Percentiles rank a stretch among this genome's conserved stretches.
phyloP scores from a whole-genome alignment of 2,797 vertebrate genomes.

The Mormyrops boulengeri region DNA sequence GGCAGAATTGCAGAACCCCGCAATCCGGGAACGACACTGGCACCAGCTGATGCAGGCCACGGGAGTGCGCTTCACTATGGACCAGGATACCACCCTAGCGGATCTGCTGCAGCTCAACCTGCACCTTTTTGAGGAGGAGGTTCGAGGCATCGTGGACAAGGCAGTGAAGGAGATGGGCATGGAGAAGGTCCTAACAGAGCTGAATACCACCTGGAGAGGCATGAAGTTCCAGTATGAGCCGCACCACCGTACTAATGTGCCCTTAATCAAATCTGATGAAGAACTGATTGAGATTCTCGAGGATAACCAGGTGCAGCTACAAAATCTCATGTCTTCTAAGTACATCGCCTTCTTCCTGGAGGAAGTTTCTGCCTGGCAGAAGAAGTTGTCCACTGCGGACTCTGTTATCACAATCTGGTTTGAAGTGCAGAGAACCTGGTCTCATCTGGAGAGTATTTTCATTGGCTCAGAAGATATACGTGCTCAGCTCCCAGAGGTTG shows the following conservation, averaged over 20 bases:
- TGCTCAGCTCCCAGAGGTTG: slow-evolving; percentile 85
- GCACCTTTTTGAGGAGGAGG: slow-evolving; percentile 84
- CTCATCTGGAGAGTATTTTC: slow-evolving; percentile 93
- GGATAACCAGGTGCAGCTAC: slow-evolving; percentile 93
- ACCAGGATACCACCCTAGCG: slow-evolving; percentile 71
- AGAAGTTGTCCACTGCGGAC: slow-evolving; percentile 70
- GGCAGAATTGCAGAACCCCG: slow-evolving; percentile 82
- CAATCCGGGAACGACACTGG: slow-evolving; percentile 86
- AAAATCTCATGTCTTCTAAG: slow-evolving; percentile 80
- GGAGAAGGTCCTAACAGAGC: slow-evolving; percentile 85
- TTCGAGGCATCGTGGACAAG: slow-evolving; percentile 82
- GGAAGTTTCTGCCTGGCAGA: slow-evolving; percentile 85
- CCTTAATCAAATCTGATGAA: slow-evolving; percentile 71
- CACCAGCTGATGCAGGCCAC: slow-evolving; percentile 80
- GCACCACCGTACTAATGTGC: slow-evolving; percentile 65
- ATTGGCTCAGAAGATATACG: slow-evolving; percentile 89
- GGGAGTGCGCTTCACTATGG: slow-evolving; percentile 76
- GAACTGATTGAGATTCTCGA: slow-evolving; percentile 87
- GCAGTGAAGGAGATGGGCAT: slow-evolving; percentile 89
- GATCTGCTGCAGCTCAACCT: slow-evolving; percentile 83
- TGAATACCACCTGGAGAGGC: slow-evolving; percentile 77
- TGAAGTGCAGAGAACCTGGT: slow-evolving; percentile 85
- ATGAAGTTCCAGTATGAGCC: slow-evolving; percentile 85
- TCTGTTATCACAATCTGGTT: slow-evolving; percentile 84
- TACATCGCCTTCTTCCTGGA: slow-evolving; percentile 82